Conservation (phyloP, 2,888 invertebrate genomes). For the Brassicogethes aeneus region DNA sequence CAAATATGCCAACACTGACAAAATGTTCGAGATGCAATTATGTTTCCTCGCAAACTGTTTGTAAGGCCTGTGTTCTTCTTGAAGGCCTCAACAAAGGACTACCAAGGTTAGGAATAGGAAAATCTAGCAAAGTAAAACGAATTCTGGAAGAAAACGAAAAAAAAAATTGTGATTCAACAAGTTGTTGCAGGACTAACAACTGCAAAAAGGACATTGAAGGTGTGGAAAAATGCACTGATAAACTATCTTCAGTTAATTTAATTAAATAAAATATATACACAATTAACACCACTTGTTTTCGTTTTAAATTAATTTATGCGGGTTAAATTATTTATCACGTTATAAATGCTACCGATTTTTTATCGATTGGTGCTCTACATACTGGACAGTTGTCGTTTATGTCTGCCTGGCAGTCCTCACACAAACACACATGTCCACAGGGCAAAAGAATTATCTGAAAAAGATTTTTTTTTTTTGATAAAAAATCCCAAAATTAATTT, state of each 20-base stretch:
- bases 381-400: slow-evolving; percentile 69
- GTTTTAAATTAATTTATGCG: too few relatives aligned
- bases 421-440: slow-evolving; percentile 85
- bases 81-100: slow-evolving; percentile 93
- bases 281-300: too few relatives aligned
- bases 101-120: slow-evolving; percentile 84
- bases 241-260: not conserved
- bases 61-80: slow-evolving; percentile 92
- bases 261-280: not conserved
- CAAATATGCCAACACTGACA: slow-evolving; percentile 73
- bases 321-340: slow-evolving; percentile 42
- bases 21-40: slow-evolving; percentile 82
- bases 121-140: slow-evolving; percentile 69
- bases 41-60: slow-evolving; percentile 85
- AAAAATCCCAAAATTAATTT: not conserved
- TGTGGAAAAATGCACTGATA: slow-evolving; percentile 4
- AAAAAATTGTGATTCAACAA: slow-evolving; percentile 15
- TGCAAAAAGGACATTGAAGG: slow-evolving; percentile 7
- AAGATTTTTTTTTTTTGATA: slow-evolving; percentile 5
- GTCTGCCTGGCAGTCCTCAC: slow-evolving; percentile 71
- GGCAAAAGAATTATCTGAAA: slow-evolving; percentile 71
- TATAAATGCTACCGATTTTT: slow-evolving; percentile 69
- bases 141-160: slow-evolving; percentile 49
- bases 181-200: slow-evolving; percentile 8
- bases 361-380: slow-evolving; percentile 61